These are phyloP conservation scores for Elanus axillaris DNA, from an alignment of 2,113 vertebrate genomes.

Conservation along the genomic window DNA sequence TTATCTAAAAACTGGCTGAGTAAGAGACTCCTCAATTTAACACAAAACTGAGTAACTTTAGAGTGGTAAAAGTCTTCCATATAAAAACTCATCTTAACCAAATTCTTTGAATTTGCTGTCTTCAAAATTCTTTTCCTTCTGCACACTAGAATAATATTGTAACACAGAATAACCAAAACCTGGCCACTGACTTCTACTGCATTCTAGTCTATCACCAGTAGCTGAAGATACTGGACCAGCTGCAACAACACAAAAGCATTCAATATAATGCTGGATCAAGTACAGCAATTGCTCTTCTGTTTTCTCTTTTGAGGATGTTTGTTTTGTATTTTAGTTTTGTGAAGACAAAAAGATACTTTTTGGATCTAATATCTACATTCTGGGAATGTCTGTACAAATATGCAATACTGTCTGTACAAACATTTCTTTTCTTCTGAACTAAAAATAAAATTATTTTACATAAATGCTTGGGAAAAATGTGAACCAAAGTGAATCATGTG, in stretches of 20 bases:
- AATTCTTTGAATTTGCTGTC: neutral
- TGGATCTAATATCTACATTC: neutral
- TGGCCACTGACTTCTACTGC: neutral
- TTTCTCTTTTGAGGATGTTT: conserved; percentile 43
- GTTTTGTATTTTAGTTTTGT: conserved; percentile 7
- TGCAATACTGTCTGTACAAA: conserved; percentile 25
- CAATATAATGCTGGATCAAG: neutral
- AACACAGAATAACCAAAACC: neutral
- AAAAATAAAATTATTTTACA: conserved; percentile 59
- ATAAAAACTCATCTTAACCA: neutral
- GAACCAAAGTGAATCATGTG: conserved; percentile 20
- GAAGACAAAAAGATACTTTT: conserved; percentile 29
- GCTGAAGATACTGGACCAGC: neutral
- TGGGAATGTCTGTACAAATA: conserved; percentile 43
- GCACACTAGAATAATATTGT: neutral
- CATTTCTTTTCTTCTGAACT: conserved; percentile 38
- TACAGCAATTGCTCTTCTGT: neutral
- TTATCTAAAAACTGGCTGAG: neutral
- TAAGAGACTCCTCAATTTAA: neutral
- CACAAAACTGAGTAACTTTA: neutral
- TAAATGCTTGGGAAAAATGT: conserved; percentile 58
- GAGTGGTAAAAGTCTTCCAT: neutral
- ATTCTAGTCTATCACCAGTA: neutral
- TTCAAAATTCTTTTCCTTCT: neutral
- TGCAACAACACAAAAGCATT: conserved; percentile 28